Evolutionary conservation across 1,140 invertebrate species (phyloP), one percentile per base, ranked within the genome.

Genomic region (Drosophila sturtevanti): DNA sequence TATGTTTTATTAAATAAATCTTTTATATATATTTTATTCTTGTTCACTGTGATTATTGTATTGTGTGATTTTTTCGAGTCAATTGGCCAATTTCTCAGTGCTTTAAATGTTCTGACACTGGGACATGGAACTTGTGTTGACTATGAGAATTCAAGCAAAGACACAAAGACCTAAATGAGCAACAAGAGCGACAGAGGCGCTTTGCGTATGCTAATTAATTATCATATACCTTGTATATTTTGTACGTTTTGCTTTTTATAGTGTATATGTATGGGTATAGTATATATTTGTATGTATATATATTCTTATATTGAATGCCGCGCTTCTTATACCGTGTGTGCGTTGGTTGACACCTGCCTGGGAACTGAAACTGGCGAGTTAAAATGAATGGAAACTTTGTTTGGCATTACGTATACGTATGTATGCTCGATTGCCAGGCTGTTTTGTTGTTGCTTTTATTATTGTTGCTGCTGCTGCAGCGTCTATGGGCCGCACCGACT

Each of bases 301-400:
- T 41, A 61, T 24, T 14, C 22, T 74, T 63, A 63, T n/a, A 74
- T 56, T 27, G 58, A 63, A 67, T 35, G 56, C 65, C 44, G 64
- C 72, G 72, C 64, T 75, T 51, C 62, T 21, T 44, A 52, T 60
- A 41, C 59, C 55, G 72, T 58, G 72, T 72, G 72, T 76, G 59
- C 58, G 72, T 76, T 52, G 72, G 60, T 77, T 77, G 74, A 77
- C 74, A 77, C 74, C 74, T 77, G 74, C 73, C 66, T 75, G 74
- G 77, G 74, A 77, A 77, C 74, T 77, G 74, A 71, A 63, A 37
- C 67, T 67, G 35, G 48, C 61, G 73, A 68, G 74, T 60, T 77
- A 77, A 77, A 31, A 70, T 77, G 66, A 65, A 77, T 77, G 73
- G 60, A 77, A 41, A 77, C 74, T 70, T 63, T 69, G 73, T 61